Base-by-base conservation (phyloP, 2,797 vertebrate genomes). In the Perodicticus potto region DNA sequence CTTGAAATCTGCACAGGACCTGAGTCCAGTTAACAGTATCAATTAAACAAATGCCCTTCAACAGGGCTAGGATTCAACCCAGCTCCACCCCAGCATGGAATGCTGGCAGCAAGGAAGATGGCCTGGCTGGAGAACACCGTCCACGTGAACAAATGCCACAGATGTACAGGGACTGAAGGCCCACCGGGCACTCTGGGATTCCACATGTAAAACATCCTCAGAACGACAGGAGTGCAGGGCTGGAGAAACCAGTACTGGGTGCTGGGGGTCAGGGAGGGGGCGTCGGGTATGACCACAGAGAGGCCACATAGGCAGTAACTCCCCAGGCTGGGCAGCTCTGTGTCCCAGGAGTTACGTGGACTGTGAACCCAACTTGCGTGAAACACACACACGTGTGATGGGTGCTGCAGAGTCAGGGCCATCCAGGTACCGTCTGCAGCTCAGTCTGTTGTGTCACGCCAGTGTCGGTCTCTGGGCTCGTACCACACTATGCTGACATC, bases 101-200 rank as follows among this genome's bases (percentile, higher is more conserved):
- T 5, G 5, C 43, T 19, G 16, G 2, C n/a, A 67, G 27, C 63
- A 11, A 9, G 34, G 32, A 34, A 34, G 32, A 53, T n/a, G 37
- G 34, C 32, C 7, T 2, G 11, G 77, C 29, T 10, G 4, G 20
- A 69, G 9, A 4, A 7, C 6, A 49, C 19, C 43, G 32, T 27
- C 19, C 12, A 4, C 29, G 20, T 32, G 27, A 29, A 76, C 14
- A 27, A 49, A 32, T 19, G 16, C 13, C 40, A 34, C 12, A 27
- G 25, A 55, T 19, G 22, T 1, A 32, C 3, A 0, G 16, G 25
- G 34, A 34, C 34, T 70, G 43, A 14, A 76, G 57, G 2, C 63
- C 7, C n/a, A 9, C 1, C 2, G 0, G 1, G 16, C 4, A 7
- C 2, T 14, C 27, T 25, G 9, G 3, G n/a, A n/a, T 7, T 49